Conservation (phyloP, 2,797 vertebrate genomes). For the Rhinatrema bivittatum region DNA sequence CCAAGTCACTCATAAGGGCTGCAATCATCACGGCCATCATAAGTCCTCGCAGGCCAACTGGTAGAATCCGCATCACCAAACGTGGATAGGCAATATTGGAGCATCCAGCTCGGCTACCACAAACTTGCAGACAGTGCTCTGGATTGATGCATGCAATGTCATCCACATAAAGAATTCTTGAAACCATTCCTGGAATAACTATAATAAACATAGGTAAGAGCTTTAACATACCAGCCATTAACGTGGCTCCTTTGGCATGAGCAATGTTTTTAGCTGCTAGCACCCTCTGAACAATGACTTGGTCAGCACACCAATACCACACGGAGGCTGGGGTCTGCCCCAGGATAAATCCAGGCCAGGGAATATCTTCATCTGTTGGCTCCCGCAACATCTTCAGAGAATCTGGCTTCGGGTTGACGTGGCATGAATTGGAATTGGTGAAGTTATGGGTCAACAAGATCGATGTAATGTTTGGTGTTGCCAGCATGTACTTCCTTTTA, state of each 20-base stretch:
- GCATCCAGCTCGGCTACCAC: slow-evolving; percentile 89
- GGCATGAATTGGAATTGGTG: slow-evolving; percentile 77
- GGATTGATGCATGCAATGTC: slow-evolving; percentile 93
- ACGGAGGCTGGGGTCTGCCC: slow-evolving; percentile 96
- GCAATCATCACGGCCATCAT: slow-evolving; percentile 99
- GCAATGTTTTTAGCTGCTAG: slow-evolving; percentile 91
- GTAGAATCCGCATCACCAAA: slow-evolving; percentile 90
- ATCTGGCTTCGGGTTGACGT: slow-evolving; percentile 79
- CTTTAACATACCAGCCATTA: slow-evolving; percentile 95
- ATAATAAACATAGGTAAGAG: slow-evolving; percentile 96
- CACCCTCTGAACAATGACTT: slow-evolving; percentile 96
- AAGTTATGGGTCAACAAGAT: slow-evolving; percentile 79
- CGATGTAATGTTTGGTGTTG: slow-evolving; percentile 81
- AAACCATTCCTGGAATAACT: slow-evolving; percentile 97
- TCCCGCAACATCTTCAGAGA: slow-evolving; percentile 80
- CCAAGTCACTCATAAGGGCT: slow-evolving; percentile 95
- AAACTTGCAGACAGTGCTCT: slow-evolving; percentile 93
- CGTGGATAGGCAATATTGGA: slow-evolving; percentile 97
- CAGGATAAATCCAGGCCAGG: slow-evolving; percentile 93
- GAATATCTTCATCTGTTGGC: slow-evolving; percentile 87
- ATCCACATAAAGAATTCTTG: slow-evolving; percentile 83
- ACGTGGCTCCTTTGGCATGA: slow-evolving; percentile 89
- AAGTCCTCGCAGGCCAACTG: slow-evolving; percentile 86
- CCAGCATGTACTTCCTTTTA: slow-evolving; percentile 88
- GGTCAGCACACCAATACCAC: slow-evolving; percentile 98